phyloP scores from a whole-genome alignment of 2,797 vertebrate genomes.

The Melanotaenia trifasciata region DNA sequence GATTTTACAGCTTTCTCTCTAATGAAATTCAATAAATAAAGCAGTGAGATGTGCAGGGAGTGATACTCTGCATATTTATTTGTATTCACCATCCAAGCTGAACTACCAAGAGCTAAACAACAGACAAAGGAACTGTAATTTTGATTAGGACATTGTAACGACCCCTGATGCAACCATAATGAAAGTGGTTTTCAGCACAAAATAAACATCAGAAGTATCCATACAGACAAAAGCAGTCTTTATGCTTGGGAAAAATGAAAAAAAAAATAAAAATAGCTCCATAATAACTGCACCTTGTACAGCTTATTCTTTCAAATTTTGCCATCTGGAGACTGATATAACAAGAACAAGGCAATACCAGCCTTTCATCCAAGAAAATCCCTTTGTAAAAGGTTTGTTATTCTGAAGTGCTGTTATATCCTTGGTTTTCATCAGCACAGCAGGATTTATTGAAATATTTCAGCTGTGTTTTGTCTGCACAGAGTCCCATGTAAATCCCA shows the following conservation, averaged over 20 bases:
- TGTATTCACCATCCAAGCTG: constrained; percentile 8
- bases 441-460: constrained; percentile 54
- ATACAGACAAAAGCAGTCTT: constrained; percentile 6
- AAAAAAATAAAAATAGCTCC: not conserved
- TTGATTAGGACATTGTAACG: constrained; percentile 23
- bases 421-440: constrained; percentile 47
- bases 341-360: constrained; percentile 28
- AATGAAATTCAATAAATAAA: constrained; percentile 49
- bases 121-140: not conserved
- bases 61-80: constrained; percentile 34
- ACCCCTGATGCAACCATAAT: constrained; percentile 18
- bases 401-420: constrained; percentile 31
- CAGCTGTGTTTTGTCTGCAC: constrained; percentile 26
- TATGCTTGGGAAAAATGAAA: not conserved
- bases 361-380: constrained; percentile 48
- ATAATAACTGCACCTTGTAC: constrained; percentile 29
- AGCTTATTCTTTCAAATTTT: constrained; percentile 45
- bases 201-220: constrained; percentile 27
- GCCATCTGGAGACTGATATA: constrained; percentile 30
- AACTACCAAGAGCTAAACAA: constrained; percentile 16
- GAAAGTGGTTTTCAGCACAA: constrained; percentile 34
- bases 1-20: constrained; percentile 36
- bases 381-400: constrained; percentile 47
- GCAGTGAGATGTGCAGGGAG: constrained; percentile 10
- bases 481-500: constrained; percentile 57